These are phyloP conservation scores for Ceratosolen fusciceps DNA, from an alignment of 1,140 invertebrate genomes.

Conservation along the genomic window DNA sequence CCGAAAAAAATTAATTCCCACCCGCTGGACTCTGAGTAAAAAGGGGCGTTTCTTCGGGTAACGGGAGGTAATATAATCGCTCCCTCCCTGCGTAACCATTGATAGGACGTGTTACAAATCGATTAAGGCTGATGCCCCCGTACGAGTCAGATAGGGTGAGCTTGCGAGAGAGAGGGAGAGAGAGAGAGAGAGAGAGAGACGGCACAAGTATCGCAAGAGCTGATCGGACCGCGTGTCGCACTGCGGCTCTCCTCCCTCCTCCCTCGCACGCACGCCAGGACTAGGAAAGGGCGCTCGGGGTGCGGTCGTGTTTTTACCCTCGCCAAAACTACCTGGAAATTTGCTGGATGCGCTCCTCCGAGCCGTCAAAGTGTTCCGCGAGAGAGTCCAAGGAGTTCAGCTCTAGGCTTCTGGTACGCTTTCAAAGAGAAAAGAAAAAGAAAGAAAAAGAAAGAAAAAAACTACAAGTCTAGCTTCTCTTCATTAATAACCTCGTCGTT, in stretches of 20 bases:
- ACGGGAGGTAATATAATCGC: background rate
- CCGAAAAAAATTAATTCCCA: background rate
- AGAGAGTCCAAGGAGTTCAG: too few relatives aligned
- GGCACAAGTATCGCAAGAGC: background rate
- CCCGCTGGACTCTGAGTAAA: background rate
- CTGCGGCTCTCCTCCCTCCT: conserved; percentile 10
- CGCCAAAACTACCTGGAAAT: too few relatives aligned
- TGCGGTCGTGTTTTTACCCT: too few relatives aligned
- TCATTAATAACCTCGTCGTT: too few relatives aligned
- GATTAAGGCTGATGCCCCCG: too few relatives aligned
- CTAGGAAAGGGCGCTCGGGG: too few relatives aligned
- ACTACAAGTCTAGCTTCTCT: too few relatives aligned
- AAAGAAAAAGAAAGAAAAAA: too few relatives aligned
- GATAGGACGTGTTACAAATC: background rate
- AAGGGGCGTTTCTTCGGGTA: background rate
- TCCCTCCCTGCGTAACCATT: background rate
- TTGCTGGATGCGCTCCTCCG: too few relatives aligned
- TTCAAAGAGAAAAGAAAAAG: too few relatives aligned
- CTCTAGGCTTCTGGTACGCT: too few relatives aligned
- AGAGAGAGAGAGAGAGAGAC: background rate
- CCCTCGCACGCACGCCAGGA: background rate
- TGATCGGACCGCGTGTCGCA: conserved; percentile 25
- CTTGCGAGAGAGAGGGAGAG: background rate
- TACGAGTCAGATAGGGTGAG: background rate
- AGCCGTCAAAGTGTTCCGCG: too few relatives aligned